Base-by-base conservation (phyloP, 37 sponge, comb jelly and placozoan species). In the Beroe ovata region DNA sequence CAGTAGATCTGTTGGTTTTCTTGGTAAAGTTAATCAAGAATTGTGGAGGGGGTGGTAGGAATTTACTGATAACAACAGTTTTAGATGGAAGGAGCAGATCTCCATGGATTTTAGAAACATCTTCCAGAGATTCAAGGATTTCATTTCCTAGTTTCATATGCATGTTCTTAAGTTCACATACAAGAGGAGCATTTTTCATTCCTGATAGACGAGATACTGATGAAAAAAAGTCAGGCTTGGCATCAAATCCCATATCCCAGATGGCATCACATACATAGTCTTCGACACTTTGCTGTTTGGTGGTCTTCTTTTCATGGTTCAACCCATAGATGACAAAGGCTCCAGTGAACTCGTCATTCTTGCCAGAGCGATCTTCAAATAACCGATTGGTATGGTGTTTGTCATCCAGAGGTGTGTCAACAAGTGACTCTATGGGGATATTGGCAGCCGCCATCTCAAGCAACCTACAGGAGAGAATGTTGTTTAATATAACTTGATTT, bases 201-300 rank as follows among this genome's bases (percentile, higher is more conserved):
- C 30, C 30, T 25, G 69, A 66, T 66, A 66, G 69, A 66, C 69
- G 69, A 66, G 69, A 66, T 66, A 66, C 69, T 30, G 69, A 33
- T 66, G 69, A 66, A 66, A 66, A 66, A 66, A 66, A 66, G 69
- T 66, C 69, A 66, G 69, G 69, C 69, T 66, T 66, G 69, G 69
- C 69, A 66, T 66, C 69, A 66, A 66, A 66, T 66, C 69, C 69
- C 69, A 66, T 66, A 66, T 66, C 69, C 69, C 69, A 66, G 30
- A 66, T 66, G 34, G 69, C 69, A 66, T 66, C 69, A 66, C 69
- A 66, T 32, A 66, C 69, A 66, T 66, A 66, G 69, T 66, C 69
- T 11, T 66, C 32, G 35, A 66, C 69, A 66, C 69, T 66, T 29
- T 66, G 69, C 34, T 66, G 69, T 32, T 66, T 66, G 25, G 25